Conservation (phyloP, 1,140 invertebrate genomes). For the Arion vulgaris region DNA sequence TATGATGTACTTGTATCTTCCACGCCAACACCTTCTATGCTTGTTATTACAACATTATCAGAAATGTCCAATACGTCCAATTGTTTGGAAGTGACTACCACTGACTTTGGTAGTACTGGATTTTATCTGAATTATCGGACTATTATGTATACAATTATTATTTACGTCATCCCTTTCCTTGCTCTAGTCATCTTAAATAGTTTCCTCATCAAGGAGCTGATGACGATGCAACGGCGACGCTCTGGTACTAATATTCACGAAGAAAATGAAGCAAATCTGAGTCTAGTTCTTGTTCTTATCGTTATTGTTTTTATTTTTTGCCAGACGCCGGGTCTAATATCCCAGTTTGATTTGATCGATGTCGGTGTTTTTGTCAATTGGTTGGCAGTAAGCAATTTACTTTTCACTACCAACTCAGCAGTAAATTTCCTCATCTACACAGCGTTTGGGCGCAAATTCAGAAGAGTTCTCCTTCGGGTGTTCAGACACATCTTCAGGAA, state of each 20-base stretch:
- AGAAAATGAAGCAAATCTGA: conserved; percentile 66
- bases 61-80: background rate
- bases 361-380: conserved; percentile 54
- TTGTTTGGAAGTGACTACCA: conserved; percentile 51
- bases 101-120: conserved; percentile 53
- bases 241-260: conserved; percentile 61
- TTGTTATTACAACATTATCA: background rate
- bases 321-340: conserved; percentile 65
- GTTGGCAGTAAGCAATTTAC: conserved; percentile 63
- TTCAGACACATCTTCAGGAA: conserved; percentile 41
- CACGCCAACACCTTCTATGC: background rate
- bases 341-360: conserved; percentile 62
- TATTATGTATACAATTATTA: conserved; percentile 60
- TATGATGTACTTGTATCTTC: background rate
- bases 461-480: conserved; percentile 56
- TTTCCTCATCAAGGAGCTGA: conserved; percentile 64
- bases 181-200: conserved; percentile 49
- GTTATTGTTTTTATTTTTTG: conserved; percentile 68
- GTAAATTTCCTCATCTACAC: conserved; percentile 69
- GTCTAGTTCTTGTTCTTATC: conserved; percentile 65
- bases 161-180: conserved; percentile 62
- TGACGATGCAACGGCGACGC: conserved; percentile 63
- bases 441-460: conserved; percentile 63
- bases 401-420: conserved; percentile 66
- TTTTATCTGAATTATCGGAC: conserved; percentile 58